Percentiles rank a stretch among this genome's conserved stretches.
These are phyloP conservation scores for Drosophila asahinai DNA, from an alignment of 1,140 invertebrate species.

Conservation along the genomic window DNA sequence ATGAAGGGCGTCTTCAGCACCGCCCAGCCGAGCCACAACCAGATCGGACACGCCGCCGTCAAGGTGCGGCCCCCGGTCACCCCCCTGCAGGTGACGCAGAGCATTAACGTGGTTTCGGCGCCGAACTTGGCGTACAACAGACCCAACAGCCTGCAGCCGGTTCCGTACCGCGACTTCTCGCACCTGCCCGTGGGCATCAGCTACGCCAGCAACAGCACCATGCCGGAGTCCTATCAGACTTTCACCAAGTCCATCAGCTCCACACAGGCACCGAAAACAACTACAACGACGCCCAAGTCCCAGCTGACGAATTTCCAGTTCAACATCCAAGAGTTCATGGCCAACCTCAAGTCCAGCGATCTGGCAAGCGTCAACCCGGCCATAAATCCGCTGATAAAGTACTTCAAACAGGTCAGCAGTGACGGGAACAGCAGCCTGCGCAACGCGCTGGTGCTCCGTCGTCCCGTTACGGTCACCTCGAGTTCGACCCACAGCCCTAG, in stretches of 20 bases:
- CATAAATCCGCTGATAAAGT: constrained; percentile 75
- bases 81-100: constrained; percentile 64
- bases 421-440: constrained; percentile 46
- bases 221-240: constrained; percentile 76
- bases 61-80: constrained; percentile 59
- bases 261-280: constrained; percentile 28
- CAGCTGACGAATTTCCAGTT: constrained; percentile 65
- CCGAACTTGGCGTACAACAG: constrained; percentile 64
- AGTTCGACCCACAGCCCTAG: constrained; percentile 4
- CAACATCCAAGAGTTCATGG: constrained; percentile 78
- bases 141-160: constrained; percentile 39
- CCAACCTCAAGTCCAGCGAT: constrained; percentile 71
- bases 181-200: constrained; percentile 62
- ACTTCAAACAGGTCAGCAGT: constrained; percentile 73
- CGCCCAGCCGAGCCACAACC: constrained; percentile 53
- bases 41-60: constrained; percentile 46
- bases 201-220: constrained; percentile 56
- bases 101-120: constrained; percentile 68
- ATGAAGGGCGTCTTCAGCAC: constrained; percentile 73
- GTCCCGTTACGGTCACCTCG: constrained; percentile 29
- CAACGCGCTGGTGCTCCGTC: constrained; percentile 50
- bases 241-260: constrained; percentile 59
- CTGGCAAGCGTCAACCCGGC: constrained; percentile 69
- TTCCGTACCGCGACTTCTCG: constrained; percentile 51
- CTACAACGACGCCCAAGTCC: constrained; percentile 38